These are phyloP conservation scores for Bicyclus anynana DNA, from an alignment of 1,140 invertebrate genomes.

Conservation along the genomic window DNA sequence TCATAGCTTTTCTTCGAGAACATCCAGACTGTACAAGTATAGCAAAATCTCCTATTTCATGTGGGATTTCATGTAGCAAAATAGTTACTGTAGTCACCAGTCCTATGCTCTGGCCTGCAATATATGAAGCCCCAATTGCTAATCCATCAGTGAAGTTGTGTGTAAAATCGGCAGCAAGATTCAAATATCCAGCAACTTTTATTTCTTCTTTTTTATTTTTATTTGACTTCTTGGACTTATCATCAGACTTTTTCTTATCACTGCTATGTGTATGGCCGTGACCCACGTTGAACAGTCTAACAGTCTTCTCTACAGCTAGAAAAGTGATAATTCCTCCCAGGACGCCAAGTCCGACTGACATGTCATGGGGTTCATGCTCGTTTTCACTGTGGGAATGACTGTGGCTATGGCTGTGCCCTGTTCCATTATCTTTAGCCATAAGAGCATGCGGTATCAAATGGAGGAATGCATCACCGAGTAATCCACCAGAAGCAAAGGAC, in stretches of 20 bases:
- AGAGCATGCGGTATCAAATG: slow-evolving; percentile 98
- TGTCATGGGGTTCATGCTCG: slow-evolving; percentile 82
- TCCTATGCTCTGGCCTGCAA: slow-evolving; percentile 90
- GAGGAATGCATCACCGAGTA: slow-evolving; percentile 97
- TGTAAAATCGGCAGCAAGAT: slow-evolving; percentile 95
- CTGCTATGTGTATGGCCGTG: slow-evolving; percentile 79
- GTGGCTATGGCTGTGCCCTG: slow-evolving; percentile 77
- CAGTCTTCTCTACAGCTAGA: slow-evolving; percentile 94
- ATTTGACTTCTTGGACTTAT: slow-evolving; percentile 63
- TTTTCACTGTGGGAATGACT: slow-evolving; percentile 74
- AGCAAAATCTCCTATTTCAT: slow-evolving; percentile 99
- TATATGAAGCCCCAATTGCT: slow-evolving; percentile 97
- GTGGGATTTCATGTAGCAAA: slow-evolving; percentile 96
- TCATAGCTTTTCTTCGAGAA: slow-evolving; percentile 93
- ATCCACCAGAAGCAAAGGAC: slow-evolving; percentile 95
- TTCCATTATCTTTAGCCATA: slow-evolving; percentile 47
- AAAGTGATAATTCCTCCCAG: slow-evolving; percentile 94
- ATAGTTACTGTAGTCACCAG: slow-evolving; percentile 95
- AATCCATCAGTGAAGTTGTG: slow-evolving; percentile 99
- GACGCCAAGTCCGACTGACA: slow-evolving; percentile 93
- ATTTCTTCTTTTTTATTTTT: slow-evolving; percentile 81
- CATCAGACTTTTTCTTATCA: slow-evolving; percentile 68
- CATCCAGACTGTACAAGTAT: slow-evolving; percentile 97
- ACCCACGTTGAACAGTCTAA: slow-evolving; percentile 91
- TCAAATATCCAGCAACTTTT: slow-evolving; percentile 95